Conservation (phyloP, 2,888 invertebrate genomes). For the Drosophila demipolita region DNA sequence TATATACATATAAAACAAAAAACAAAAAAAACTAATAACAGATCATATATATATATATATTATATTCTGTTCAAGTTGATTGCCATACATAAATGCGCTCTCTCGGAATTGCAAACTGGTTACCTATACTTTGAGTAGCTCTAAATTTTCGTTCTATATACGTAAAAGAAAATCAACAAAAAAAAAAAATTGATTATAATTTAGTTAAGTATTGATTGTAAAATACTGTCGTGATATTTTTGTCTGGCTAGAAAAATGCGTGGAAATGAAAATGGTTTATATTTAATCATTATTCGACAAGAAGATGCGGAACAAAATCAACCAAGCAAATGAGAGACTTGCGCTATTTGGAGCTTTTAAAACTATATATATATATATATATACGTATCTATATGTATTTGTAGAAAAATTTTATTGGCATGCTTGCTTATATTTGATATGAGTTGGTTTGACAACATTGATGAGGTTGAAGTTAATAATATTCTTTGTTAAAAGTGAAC, state of each 20-base stretch:
- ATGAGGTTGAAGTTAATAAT: conserved; percentile 62
- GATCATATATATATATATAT: conserved; percentile 8
- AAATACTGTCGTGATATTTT: conserved; percentile 68
- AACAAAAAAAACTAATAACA: conserved; percentile 13
- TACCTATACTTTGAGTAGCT: conserved; percentile 17
- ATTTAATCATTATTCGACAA: conserved; percentile 38
- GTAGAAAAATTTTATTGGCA: conserved; percentile 49
- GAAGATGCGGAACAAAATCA: conserved; percentile 33
- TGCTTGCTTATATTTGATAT: conserved; percentile 75
- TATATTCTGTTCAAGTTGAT: conserved; percentile 43
- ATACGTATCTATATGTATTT: conserved; percentile 30
- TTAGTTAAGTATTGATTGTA: conserved; percentile 46
- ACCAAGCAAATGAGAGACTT: conserved; percentile 63
- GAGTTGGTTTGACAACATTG: conserved; percentile 65
- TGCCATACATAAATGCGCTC: conserved; percentile 60
- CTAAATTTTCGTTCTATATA: conserved; percentile 18
- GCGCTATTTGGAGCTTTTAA: conserved; percentile 72
- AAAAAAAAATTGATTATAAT: conserved; percentile 17
- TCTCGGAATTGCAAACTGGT: conserved; percentile 62
- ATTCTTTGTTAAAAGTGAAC: conserved; percentile 29
- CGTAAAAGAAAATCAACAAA: conserved; percentile 13
- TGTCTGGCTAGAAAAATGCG: conserved; percentile 37
- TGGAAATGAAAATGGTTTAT: conserved; percentile 40
- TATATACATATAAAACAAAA: conserved; percentile 38
- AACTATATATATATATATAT: conserved; percentile 11